Evolutionary conservation across 2,888 invertebrate genomes (phyloP).

Genomic region (Microplitis manilae): DNA sequence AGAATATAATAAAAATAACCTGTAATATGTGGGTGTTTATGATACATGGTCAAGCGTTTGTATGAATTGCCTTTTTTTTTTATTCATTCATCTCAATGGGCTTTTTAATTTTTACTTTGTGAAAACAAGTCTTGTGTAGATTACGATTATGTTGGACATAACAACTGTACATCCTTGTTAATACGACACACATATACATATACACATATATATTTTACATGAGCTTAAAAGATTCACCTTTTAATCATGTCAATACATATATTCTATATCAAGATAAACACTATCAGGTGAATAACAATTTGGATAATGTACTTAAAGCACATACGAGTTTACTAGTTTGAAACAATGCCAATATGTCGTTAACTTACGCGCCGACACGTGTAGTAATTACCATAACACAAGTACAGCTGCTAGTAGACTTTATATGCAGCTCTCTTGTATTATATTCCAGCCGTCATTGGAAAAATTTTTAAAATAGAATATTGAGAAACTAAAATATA

Average conservation of each 20-base stretch:
- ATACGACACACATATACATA: background rate
- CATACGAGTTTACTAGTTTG: slow-evolving; percentile 41
- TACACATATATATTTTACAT: too few species aligned
- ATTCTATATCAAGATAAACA: background rate
- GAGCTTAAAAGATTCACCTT: too few species aligned
- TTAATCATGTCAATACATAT: background rate
- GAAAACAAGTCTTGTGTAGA: background rate
- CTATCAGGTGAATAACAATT: slow-evolving; percentile 5
- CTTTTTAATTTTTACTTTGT: slow-evolving; percentile 21
- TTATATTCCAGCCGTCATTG: slow-evolving; percentile 14
- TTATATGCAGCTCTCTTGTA: slow-evolving; percentile 23
- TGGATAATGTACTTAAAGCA: background rate
- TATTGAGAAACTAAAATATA: too few species aligned
- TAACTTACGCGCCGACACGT: slow-evolving; percentile 57
- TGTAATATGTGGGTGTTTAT: slow-evolving; percentile 57
- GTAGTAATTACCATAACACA: slow-evolving; percentile 64
- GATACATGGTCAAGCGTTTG: slow-evolving; percentile 59
- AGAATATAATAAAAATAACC: slow-evolving; percentile 7
- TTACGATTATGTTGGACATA: background rate
- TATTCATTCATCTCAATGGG: slow-evolving; percentile 13
- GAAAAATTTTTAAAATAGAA: background rate
- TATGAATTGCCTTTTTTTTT: slow-evolving; percentile 58
- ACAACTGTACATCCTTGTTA: slow-evolving; percentile 1
- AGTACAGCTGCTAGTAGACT: slow-evolving; percentile 43
- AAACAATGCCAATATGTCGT: slow-evolving; percentile 62